Evolutionary conservation across 2,888 invertebrate genomes (phyloP).

Genomic region (Eretmocerus hayati): DNA sequence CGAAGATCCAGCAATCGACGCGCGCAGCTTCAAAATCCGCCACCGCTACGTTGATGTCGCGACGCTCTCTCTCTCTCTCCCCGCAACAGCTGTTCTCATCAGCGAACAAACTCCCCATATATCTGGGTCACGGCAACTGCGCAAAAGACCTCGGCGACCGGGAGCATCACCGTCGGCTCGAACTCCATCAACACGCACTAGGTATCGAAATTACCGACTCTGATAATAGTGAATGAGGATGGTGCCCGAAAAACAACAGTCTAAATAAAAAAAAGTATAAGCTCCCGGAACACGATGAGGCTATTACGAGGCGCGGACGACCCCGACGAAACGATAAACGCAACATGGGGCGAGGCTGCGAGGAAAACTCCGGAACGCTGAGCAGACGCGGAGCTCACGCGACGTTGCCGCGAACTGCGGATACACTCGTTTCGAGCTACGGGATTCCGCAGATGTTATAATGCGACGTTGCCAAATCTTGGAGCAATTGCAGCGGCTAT

Average conservation of each 20-base stretch:
- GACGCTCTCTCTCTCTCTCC: slow-evolving; percentile 38
- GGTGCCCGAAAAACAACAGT: too few species aligned
- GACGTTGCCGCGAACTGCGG: not conserved
- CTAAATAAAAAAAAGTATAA: too few species aligned
- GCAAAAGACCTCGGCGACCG: slow-evolving; percentile 32
- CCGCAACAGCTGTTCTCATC: slow-evolving; percentile 45
- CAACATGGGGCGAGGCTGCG: not conserved
- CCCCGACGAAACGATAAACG: not conserved
- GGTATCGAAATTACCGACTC: too few species aligned
- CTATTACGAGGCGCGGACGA: not conserved
- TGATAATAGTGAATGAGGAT: too few species aligned
- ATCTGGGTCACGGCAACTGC: slow-evolving; percentile 48
- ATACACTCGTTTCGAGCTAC: not conserved
- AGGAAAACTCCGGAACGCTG: not conserved
- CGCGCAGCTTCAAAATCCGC: slow-evolving; percentile 35
- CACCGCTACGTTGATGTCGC: slow-evolving; percentile 30
- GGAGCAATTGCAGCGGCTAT: too few species aligned
- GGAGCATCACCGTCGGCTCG: not conserved
- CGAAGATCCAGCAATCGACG: slow-evolving; percentile 44
- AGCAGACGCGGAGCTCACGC: not conserved
- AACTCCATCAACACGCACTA: not conserved
- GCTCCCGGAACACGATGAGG: not conserved
- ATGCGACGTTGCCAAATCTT: too few species aligned
- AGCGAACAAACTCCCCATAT: slow-evolving; percentile 44
- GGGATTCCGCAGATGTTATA: not conserved